Percentiles rank a stretch among this genome's conserved stretches.
Conservation (phyloP, 35 echinoderm and acorn worm species). For the Diadema setosum region DNA sequence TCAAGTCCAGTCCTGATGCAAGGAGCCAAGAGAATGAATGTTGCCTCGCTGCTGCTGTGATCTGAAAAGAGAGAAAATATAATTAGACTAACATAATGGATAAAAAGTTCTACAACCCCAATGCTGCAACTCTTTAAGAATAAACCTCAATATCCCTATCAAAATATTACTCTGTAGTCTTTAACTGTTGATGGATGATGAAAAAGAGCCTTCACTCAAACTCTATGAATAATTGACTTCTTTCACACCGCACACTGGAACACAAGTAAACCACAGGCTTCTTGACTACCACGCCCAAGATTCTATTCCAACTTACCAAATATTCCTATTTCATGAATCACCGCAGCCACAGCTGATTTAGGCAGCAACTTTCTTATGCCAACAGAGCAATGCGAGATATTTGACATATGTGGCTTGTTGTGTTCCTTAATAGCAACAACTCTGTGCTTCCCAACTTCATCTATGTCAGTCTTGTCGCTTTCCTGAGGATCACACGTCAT, state of each 20-base stretch:
- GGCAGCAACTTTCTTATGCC: background rate
- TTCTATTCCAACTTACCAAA: background rate
- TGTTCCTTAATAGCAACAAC: too few relatives aligned
- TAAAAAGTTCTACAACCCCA: background rate
- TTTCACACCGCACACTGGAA: background rate
- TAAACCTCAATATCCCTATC: background rate
- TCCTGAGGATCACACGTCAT: background rate
- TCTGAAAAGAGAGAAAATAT: background rate
- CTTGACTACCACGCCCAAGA: background rate
- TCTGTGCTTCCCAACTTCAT: background rate
- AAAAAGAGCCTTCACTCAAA: background rate
- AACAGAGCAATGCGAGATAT: too few relatives aligned
- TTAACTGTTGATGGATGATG: background rate
- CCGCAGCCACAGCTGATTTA: background rate
- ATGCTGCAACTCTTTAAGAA: background rate
- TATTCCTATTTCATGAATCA: background rate
- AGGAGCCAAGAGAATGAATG: background rate
- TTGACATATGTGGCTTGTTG: background rate
- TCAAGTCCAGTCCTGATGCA: background rate
- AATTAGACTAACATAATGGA: background rate
- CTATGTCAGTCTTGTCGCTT: background rate
- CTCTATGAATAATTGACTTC: background rate
- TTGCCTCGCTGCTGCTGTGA: background rate
- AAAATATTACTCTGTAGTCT: background rate
- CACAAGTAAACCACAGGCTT: background rate